These are phyloP conservation scores for Lynx canadensis DNA, from an alignment of 2,113 vertebrate genomes.

Conservation along the genomic window DNA sequence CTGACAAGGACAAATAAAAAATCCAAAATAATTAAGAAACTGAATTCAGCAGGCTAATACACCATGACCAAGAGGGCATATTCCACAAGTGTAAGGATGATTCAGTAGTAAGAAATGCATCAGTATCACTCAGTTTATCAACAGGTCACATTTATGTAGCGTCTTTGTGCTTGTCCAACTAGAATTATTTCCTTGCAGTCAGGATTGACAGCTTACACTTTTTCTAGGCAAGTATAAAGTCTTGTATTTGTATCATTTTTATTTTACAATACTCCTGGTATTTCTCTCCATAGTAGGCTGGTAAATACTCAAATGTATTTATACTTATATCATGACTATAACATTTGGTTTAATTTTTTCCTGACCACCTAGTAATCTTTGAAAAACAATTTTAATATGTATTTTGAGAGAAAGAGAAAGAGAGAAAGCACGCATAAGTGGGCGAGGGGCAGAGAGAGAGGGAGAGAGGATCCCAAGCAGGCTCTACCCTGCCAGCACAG, in stretches of 20 bases:
- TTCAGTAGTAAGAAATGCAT: not conserved
- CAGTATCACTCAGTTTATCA: not conserved
- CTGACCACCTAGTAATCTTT: not conserved
- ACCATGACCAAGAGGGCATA: not conserved
- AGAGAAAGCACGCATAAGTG: no score
- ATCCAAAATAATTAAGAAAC: constrained; percentile 17
- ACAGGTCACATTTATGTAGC: not conserved
- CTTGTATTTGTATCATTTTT: not conserved
- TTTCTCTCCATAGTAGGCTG: not conserved
- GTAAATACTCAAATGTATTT: not conserved
- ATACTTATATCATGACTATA: not conserved
- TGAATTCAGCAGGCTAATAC: not conserved
- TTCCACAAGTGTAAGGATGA: not conserved
- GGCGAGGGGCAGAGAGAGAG: no score
- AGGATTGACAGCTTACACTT: not conserved
- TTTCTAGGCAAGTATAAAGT: not conserved
- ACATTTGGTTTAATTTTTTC: not conserved
- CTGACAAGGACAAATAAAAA: not conserved
- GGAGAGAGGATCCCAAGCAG: no score
- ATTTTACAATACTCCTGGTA: not conserved
- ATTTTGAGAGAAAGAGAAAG: no score
- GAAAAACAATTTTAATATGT: no score
- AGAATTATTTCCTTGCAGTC: not conserved
- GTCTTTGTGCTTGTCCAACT: not conserved
- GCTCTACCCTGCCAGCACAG: no score